Percentiles rank a stretch among this genome's conserved stretches.
phyloP scores from a whole-genome alignment of 2,113 vertebrate species.

The Miniopterus natalensis region DNA sequence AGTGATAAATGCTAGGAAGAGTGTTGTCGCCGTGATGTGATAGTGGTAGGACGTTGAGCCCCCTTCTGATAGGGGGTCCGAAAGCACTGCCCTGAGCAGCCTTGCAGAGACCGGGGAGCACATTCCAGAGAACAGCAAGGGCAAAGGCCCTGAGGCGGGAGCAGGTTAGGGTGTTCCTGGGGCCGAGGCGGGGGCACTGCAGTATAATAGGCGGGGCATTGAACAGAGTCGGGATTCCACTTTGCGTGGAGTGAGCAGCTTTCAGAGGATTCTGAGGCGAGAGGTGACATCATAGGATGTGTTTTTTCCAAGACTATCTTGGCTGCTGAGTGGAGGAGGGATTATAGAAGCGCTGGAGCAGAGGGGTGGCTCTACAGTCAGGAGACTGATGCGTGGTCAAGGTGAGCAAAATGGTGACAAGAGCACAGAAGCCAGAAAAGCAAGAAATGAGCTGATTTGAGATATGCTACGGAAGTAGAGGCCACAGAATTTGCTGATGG shows the following conservation, averaged over 20 bases:
- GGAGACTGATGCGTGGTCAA: background rate
- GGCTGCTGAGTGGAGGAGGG: background rate
- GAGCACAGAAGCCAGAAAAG: background rate
- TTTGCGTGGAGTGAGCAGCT: background rate
- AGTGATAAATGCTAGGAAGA: background rate
- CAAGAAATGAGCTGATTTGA: accelerated
- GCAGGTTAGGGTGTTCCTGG: background rate
- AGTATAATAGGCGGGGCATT: accelerated
- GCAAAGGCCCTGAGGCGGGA: background rate
- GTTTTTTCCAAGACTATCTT: background rate
- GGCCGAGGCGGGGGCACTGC: no score
- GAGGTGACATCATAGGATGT: no score
- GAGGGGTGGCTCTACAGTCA: background rate
- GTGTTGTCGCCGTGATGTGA: accelerated
- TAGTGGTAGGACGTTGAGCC: accelerated
- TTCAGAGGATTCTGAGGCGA: background rate
- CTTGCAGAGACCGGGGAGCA: background rate
- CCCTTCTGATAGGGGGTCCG: no score
- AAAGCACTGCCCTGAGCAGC: background rate
- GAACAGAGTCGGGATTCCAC: background rate
- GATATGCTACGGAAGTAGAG: background rate
- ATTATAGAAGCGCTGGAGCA: accelerated
- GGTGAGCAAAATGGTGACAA: accelerated
- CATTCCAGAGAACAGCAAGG: background rate
- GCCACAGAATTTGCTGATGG: background rate